phyloP scores from a whole-genome alignment of 2,113 vertebrate species.

The Tragulus kanchil region DNA sequence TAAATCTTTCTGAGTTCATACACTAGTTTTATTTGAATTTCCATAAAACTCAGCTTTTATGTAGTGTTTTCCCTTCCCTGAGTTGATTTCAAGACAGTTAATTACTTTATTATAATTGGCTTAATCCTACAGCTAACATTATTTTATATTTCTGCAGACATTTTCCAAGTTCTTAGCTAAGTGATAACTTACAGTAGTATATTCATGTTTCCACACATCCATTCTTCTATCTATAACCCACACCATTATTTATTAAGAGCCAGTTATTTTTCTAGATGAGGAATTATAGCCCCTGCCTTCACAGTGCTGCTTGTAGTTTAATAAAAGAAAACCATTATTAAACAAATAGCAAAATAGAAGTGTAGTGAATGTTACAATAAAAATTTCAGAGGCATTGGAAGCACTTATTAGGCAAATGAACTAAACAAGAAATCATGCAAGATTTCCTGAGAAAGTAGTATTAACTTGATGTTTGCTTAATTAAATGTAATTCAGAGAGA shows the following conservation, averaged over 20 bases:
- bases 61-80: not conserved
- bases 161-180: slow-evolving; percentile 23
- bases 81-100: not conserved
- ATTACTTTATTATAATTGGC: slow-evolving; percentile 6
- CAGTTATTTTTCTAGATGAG: not conserved
- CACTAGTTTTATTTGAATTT: not conserved
- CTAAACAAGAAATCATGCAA: not conserved
- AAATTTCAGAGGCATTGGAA: not conserved
- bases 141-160: not conserved
- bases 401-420: not conserved
- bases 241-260: not conserved
- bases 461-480: not conserved
- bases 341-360: not conserved
- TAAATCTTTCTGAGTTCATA: not conserved
- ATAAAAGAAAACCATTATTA: not conserved
- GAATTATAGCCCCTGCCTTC: not conserved
- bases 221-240: not conserved
- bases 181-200: not conserved
- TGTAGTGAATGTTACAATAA: not conserved
- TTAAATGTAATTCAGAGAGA: not conserved
- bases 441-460: not conserved
- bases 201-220: not conserved
- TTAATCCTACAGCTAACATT: not conserved
- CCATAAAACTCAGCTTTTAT: not conserved
- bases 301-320: not conserved